Conservation (phyloP, 92 coral and sea anemone species). For the Parazoanthus darwini region DNA sequence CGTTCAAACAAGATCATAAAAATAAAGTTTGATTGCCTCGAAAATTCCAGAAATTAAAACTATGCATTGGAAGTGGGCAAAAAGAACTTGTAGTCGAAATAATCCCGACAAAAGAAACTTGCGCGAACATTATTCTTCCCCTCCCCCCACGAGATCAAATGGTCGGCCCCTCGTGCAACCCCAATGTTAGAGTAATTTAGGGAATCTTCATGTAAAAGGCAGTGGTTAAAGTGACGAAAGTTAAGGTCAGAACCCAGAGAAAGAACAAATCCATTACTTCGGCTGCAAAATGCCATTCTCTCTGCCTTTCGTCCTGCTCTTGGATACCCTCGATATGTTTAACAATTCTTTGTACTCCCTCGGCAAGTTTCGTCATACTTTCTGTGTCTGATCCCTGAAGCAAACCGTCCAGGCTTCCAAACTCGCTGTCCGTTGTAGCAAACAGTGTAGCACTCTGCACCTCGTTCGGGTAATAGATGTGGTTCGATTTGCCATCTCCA, state of each 20-base stretch:
- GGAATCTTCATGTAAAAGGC: constrained; percentile 77
- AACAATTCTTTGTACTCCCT: constrained; percentile 61
- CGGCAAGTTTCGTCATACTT: constrained; percentile 60
- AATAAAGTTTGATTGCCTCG: no score
- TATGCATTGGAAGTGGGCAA: no score
- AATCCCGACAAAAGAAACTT: no score
- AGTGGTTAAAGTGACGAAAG: constrained; percentile 60
- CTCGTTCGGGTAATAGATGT: background rate
- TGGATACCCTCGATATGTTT: constrained; percentile 63
- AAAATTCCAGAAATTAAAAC: no score
- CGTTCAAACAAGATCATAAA: no score
- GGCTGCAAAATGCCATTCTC: constrained; percentile 96
- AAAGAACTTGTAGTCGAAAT: no score
- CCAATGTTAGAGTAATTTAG: background rate
- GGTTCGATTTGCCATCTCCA: background rate
- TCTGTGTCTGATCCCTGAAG: constrained; percentile 49
- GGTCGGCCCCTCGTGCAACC: no score
- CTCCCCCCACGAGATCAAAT: no score
- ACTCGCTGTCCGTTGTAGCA: background rate
- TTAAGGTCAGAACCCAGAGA: constrained; percentile 72
- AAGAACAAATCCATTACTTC: constrained; percentile 81
- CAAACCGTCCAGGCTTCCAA: constrained; percentile 44
- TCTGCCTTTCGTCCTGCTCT: constrained; percentile 53
- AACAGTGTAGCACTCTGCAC: constrained; percentile 31
- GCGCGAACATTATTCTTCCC: no score